These are phyloP conservation scores for Odontophorus gujanensis DNA, from an alignment of 2,113 vertebrate genomes.

Conservation along the genomic window DNA sequence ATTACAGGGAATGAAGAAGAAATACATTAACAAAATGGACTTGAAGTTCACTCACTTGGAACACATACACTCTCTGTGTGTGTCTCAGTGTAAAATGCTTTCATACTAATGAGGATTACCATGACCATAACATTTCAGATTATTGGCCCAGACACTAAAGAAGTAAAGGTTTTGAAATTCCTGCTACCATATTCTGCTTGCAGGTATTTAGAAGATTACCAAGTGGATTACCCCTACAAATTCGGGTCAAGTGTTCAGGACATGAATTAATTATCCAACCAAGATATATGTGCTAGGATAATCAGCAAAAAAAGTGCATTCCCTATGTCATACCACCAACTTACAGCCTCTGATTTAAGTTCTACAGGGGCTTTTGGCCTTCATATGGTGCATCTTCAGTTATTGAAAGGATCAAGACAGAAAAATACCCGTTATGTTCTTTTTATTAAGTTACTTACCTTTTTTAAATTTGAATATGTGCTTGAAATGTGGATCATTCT, in stretches of 20 bases:
- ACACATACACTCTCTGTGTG: not conserved
- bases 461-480: not conserved
- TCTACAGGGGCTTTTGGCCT: not conserved
- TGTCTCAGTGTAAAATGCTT: conserved; percentile 29
- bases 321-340: conserved; percentile 14
- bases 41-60: conserved; percentile 16
- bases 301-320: conserved; percentile 48
- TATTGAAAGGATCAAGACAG: not conserved
- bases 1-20: not conserved
- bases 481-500: not conserved
- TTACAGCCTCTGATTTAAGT: conserved; percentile 2
- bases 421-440: not conserved
- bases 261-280: conserved; percentile 25
- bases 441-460: not conserved
- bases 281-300: not conserved
- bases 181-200: conserved; percentile 7
- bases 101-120: conserved; percentile 55
- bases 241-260: conserved; percentile 19
- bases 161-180: conserved; percentile 30
- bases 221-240: conserved; percentile 33
- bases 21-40: not conserved
- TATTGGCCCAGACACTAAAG: conserved; percentile 11
- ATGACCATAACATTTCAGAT: conserved; percentile 24
- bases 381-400: not conserved
- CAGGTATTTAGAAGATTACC: conserved; percentile 51